These are phyloP conservation scores for Allophyes oxyacanthae DNA, from an alignment of 2,888 invertebrate genomes.

Conservation along the genomic window DNA sequence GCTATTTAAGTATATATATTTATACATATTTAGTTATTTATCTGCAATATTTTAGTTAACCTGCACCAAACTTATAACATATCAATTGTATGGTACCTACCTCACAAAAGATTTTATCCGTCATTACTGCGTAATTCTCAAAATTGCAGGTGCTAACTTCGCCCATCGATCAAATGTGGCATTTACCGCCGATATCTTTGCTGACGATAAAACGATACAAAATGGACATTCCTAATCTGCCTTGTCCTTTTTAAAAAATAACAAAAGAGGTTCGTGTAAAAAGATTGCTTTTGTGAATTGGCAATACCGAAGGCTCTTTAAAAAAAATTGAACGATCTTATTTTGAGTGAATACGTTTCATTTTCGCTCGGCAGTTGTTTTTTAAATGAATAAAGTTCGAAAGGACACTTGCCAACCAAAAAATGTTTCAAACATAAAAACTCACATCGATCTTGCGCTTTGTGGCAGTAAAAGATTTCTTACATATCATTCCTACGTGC, in stretches of 20 bases:
- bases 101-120: constrained; percentile 25
- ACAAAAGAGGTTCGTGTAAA: constrained; percentile 75
- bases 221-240: constrained; percentile 86
- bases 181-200: constrained; percentile 74
- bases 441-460: constrained; percentile 78
- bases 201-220: constrained; percentile 76
- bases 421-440: constrained; percentile 68
- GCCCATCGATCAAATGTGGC: constrained; percentile 83
- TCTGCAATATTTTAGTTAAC: not conserved
- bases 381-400: not conserved
- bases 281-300: constrained; percentile 65
- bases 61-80: constrained; percentile 5
- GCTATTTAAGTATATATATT: too few species aligned
- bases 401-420: constrained; percentile 52
- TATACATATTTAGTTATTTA: too few species aligned
- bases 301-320: constrained; percentile 5
- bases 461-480: constrained; percentile 62
- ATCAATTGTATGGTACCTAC: constrained; percentile 6
- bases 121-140: constrained; percentile 56
- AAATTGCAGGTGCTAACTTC: constrained; percentile 75
- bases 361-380: constrained; percentile 14
- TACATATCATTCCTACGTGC: constrained; percentile 59
- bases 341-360: not conserved
- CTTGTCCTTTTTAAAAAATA: constrained; percentile 79
- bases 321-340: constrained; percentile 19